Conservation (phyloP, 1,140 invertebrate species). For the Drosophila tsacasi region DNA sequence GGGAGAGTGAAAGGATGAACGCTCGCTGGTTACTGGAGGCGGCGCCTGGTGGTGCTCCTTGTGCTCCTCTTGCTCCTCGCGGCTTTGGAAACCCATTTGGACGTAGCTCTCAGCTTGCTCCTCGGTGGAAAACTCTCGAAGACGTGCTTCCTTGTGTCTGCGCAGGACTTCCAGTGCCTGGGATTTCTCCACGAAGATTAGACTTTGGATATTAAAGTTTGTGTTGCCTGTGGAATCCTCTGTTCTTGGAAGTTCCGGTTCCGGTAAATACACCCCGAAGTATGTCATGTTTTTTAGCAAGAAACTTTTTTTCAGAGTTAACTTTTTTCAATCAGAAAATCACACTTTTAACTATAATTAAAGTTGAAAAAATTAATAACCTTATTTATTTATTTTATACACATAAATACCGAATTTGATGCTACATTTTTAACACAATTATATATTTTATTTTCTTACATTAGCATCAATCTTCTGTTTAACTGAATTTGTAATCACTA, state of each 20-base stretch:
- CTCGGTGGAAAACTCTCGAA: constrained; percentile 90
- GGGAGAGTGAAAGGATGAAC: constrained; percentile 86
- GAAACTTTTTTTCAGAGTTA: neutral
- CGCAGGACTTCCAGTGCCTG: constrained; percentile 91
- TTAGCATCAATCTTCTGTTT: too few relatives aligned
- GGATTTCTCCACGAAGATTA: constrained; percentile 89
- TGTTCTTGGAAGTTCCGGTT: neutral
- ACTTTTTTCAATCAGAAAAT: neutral
- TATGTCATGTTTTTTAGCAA: neutral
- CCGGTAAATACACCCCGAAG: constrained; percentile 1
- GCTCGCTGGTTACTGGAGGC: constrained; percentile 35
- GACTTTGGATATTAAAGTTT: constrained; percentile 1
- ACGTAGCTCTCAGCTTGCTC: constrained; percentile 91
- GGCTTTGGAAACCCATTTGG: constrained; percentile 86
- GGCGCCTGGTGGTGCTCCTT: constrained; percentile 1
- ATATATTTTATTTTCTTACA: too few relatives aligned
- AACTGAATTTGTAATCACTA: neutral
- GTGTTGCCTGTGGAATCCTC: neutral
- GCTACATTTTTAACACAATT: too few relatives aligned
- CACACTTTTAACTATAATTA: neutral
- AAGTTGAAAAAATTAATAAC: too few relatives aligned
- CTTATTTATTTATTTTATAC: too few relatives aligned
- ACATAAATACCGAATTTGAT: too few relatives aligned
- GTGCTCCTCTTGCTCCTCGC: constrained; percentile 29
- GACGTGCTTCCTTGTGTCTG: constrained; percentile 90